phyloP scores from a whole-genome alignment of 2,113 vertebrate species.

The Balaenoptera acutorostrata region DNA sequence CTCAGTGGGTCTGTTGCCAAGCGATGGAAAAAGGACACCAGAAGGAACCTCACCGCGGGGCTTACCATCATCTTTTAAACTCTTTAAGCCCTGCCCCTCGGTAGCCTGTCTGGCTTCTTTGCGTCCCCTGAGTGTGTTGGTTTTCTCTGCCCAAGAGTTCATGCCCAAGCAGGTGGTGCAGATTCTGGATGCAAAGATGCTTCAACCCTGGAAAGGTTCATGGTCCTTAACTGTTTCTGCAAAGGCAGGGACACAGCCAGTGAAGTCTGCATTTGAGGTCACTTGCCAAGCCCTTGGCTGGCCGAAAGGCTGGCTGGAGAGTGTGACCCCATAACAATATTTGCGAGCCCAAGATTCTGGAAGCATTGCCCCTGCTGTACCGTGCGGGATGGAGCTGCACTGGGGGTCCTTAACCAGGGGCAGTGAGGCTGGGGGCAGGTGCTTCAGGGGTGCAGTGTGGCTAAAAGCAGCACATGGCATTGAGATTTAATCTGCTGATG shows the following conservation, averaged over 20 bases:
- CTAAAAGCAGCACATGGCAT: too few relatives aligned
- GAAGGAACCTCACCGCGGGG: neutral
- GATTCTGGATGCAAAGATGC: neutral
- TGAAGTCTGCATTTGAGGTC: neutral
- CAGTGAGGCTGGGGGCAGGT: neutral
- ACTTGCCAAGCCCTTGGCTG: neutral
- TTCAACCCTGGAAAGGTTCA: neutral
- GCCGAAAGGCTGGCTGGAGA: neutral
- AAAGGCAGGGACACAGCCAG: neutral
- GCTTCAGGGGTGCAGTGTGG: neutral
- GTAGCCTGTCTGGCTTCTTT: too few relatives aligned
- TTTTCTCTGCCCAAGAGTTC: neutral
- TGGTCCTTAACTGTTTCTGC: neutral
- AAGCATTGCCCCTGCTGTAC: accelerated
- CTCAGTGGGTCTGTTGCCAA: neutral
- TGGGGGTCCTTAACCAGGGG: neutral
- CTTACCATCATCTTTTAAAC: neutral
- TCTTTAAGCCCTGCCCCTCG: neutral
- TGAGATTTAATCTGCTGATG: neutral
- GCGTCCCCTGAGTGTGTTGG: neutral
- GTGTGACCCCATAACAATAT: accelerated
- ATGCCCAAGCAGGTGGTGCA: neutral
- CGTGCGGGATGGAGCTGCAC: neutral
- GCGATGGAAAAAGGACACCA: accelerated
- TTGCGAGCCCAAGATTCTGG: accelerated